phyloP scores from a whole-genome alignment of 2,797 vertebrate genomes.

The Takifugu ocellatus region DNA sequence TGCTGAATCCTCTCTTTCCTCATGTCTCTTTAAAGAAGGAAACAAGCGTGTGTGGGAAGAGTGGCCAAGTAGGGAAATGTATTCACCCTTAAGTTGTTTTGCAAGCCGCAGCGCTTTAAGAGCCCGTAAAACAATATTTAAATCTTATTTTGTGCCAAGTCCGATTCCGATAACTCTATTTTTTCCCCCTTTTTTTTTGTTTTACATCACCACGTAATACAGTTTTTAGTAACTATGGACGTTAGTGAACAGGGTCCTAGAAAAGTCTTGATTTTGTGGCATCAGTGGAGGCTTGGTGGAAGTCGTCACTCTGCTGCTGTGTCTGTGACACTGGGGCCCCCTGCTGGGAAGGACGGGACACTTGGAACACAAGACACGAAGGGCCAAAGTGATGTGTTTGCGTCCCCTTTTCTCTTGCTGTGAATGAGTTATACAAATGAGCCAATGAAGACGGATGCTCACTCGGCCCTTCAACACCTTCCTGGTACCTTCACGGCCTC shows the following conservation, averaged over 20 bases:
- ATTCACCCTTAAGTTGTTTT: conserved; percentile 27
- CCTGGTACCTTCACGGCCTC: conserved; percentile 32
- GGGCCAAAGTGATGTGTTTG: neutral
- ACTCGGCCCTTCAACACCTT: conserved; percentile 15
- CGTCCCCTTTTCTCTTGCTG: conserved; percentile 13
- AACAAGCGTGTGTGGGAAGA: conserved; percentile 70
- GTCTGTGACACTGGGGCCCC: conserved; percentile 61
- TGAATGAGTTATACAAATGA: conserved; percentile 58
- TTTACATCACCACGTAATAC: neutral
- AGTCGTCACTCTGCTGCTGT: neutral
- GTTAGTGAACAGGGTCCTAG: neutral
- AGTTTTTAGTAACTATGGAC: conserved; percentile 4
- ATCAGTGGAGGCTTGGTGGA: neutral
- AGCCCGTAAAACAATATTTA: no score
- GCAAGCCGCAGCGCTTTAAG: conserved; percentile 6
- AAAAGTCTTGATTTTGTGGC: conserved; percentile 1
- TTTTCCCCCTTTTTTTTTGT: no score
- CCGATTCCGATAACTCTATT: no score
- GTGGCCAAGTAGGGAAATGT: conserved; percentile 77
- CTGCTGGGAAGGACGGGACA: conserved; percentile 52
- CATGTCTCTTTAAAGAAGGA: conserved; percentile 58
- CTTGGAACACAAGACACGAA: conserved; percentile 1
- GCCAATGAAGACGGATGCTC: conserved; percentile 58
- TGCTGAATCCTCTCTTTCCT: conserved; percentile 83
- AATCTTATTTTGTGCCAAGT: no score